Conservation (phyloP, 1,140 invertebrate genomes). For the Andrena cerasifolii region DNA sequence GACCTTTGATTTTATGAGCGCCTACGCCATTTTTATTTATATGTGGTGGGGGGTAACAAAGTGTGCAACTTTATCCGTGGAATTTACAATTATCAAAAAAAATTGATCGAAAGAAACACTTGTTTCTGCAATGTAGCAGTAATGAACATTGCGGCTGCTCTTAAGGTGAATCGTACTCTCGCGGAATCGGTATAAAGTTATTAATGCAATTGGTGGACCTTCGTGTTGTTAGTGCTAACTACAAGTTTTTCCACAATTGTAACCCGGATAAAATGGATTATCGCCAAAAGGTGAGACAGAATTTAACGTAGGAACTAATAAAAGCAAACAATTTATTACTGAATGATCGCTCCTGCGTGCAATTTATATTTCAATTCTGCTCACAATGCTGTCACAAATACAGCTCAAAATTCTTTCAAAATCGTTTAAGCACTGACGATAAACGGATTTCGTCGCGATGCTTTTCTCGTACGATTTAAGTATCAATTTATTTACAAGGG, state of each 20-base stretch:
- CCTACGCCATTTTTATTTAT: slow-evolving; percentile 67
- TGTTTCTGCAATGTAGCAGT: slow-evolving; percentile 31
- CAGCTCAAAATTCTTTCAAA: neutral
- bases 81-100: slow-evolving; percentile 34
- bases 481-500: neutral
- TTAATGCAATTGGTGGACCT: slow-evolving; percentile 63
- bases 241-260: slow-evolving; percentile 61
- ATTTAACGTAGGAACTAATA: slow-evolving; percentile 4
- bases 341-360: neutral
- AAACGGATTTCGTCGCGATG: neutral
- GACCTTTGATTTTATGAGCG: slow-evolving; percentile 37
- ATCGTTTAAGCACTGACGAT: slow-evolving; percentile 6
- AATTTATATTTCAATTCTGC: neutral
- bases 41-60: slow-evolving; percentile 46
- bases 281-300: slow-evolving; percentile 68
- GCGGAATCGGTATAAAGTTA: slow-evolving; percentile 17
- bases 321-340: neutral
- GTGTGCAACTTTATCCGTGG: slow-evolving; percentile 35
- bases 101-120: slow-evolving; percentile 19
- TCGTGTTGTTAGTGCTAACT: slow-evolving; percentile 56
- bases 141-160: neutral
- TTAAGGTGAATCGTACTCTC: neutral
- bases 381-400: neutral
- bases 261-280: slow-evolving; percentile 71
- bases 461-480: neutral